These are phyloP conservation scores for Sitobion miscanthi DNA, from an alignment of 1,140 invertebrate genomes.

Conservation along the genomic window DNA sequence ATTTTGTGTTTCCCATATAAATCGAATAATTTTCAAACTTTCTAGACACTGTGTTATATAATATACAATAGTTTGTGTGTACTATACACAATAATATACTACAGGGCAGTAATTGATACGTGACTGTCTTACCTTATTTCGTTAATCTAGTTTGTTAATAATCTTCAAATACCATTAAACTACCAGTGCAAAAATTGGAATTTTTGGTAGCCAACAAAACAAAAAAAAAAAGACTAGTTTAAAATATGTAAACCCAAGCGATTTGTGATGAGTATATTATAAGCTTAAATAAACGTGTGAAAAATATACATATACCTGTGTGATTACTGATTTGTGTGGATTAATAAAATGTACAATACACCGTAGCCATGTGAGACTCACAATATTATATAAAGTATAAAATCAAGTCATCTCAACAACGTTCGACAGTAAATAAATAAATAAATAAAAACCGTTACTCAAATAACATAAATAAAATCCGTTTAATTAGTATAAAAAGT, in stretches of 20 bases:
- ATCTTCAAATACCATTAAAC: conserved; percentile 38
- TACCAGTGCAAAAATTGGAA: conserved; percentile 28
- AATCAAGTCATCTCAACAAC: not conserved
- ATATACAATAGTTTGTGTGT: not conserved
- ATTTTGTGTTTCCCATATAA: not conserved
- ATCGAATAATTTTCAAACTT: not conserved
- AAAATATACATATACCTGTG: not conserved
- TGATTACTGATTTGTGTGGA: not conserved
- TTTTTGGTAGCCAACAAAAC: not conserved
- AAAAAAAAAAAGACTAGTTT: not conserved
- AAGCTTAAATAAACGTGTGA: conserved; percentile 24
- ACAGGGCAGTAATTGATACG: not conserved
- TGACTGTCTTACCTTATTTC: conserved; percentile 36
- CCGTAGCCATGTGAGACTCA: not conserved
- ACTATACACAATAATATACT: not conserved
- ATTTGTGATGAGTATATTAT: conserved; percentile 42
- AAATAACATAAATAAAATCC: conserved; percentile 55
- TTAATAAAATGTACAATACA: conserved; percentile 30
- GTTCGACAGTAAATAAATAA: not conserved
- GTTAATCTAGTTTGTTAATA: conserved; percentile 46
- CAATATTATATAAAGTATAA: not conserved
- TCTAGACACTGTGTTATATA: not conserved
- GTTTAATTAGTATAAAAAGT: conserved; percentile 53
- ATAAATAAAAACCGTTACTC: conserved; percentile 40
- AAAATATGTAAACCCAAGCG: conserved; percentile 30